Evolutionary conservation across 2,888 invertebrate genomes (phyloP).

Genomic region (Cynaeus angustus): DNA sequence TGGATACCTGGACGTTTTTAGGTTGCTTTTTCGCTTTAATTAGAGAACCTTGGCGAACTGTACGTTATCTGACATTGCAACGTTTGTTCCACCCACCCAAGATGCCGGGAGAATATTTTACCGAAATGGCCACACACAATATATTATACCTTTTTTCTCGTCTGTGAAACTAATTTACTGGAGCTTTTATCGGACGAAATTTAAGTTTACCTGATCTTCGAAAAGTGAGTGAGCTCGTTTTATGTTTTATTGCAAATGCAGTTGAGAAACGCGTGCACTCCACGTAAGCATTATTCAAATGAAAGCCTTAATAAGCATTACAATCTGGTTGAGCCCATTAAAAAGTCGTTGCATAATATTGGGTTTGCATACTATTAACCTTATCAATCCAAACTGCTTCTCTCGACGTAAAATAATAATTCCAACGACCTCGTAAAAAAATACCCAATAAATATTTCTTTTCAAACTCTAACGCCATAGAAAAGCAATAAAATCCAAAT

Average conservation of each 20-base stretch:
- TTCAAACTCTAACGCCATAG: constrained; percentile 33
- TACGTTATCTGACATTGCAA: constrained; percentile 60
- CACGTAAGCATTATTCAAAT: constrained; percentile 20
- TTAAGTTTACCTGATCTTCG: constrained; percentile 17
- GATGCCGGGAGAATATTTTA: constrained; percentile 64
- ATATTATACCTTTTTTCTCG: constrained; percentile 48
- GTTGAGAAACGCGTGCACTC: constrained; percentile 12
- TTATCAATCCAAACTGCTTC: constrained; percentile 12
- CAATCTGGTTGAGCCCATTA: constrained; percentile 11
- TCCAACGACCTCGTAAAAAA: constrained; percentile 30
- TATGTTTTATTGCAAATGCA: no score
- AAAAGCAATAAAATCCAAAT: constrained; percentile 31
- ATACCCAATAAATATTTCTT: constrained; percentile 37
- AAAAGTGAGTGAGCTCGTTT: neutral
- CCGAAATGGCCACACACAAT: constrained; percentile 62
- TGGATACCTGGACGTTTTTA: constrained; percentile 53
- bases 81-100: constrained; percentile 60
- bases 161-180: constrained; percentile 40
- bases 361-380: constrained; percentile 25
- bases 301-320: constrained; percentile 10
- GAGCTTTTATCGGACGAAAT: constrained; percentile 38
- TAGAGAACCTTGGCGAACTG: constrained; percentile 54
- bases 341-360: constrained; percentile 22
- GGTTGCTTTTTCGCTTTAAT: constrained; percentile 44
- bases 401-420: constrained; percentile 35